These are phyloP conservation scores for Dasysyrphus tricinctus DNA, from an alignment of 2,888 invertebrate species.

Conservation along the genomic window DNA sequence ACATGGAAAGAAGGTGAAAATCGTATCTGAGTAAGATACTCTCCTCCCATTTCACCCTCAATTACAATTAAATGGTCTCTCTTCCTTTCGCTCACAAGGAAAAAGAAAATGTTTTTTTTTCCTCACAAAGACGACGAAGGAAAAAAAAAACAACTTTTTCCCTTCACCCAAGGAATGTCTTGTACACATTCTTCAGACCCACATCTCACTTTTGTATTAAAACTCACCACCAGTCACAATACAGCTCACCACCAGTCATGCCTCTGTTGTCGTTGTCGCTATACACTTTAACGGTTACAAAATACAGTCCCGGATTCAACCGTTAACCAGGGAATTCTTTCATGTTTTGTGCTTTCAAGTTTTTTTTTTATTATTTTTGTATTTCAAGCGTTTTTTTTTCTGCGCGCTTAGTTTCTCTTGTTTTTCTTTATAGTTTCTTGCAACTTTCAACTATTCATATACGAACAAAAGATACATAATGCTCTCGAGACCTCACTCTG, in stretches of 20 bases:
- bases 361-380: slow-evolving; percentile 28
- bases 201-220: slow-evolving; percentile 41
- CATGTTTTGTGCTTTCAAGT: slow-evolving; percentile 50
- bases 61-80: slow-evolving; percentile 1
- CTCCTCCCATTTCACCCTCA: slow-evolving; percentile 14
- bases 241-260: slow-evolving; percentile 36
- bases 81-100: slow-evolving; percentile 50
- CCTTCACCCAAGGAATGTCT: slow-evolving; percentile 70
- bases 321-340: slow-evolving; percentile 69
- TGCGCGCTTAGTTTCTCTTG: slow-evolving; percentile 31
- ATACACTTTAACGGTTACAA: slow-evolving; percentile 69
- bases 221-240: slow-evolving; percentile 41
- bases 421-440: slow-evolving; percentile 35
- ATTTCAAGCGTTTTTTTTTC: slow-evolving; percentile 20
- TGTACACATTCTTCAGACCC: slow-evolving; percentile 53
- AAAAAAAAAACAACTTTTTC: slow-evolving; percentile 44
- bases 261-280: slow-evolving; percentile 39
- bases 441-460: slow-evolving; percentile 60
- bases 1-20: slow-evolving; percentile 30
- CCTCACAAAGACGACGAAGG: neutral
- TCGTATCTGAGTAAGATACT: neutral
- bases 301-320: slow-evolving; percentile 73
- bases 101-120: slow-evolving; percentile 50
- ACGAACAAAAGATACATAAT: slow-evolving; percentile 34
- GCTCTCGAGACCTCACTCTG: slow-evolving; percentile 52